Base-by-base conservation (phyloP, 2,797 vertebrate species). In the Apodemus agrarius region DNA sequence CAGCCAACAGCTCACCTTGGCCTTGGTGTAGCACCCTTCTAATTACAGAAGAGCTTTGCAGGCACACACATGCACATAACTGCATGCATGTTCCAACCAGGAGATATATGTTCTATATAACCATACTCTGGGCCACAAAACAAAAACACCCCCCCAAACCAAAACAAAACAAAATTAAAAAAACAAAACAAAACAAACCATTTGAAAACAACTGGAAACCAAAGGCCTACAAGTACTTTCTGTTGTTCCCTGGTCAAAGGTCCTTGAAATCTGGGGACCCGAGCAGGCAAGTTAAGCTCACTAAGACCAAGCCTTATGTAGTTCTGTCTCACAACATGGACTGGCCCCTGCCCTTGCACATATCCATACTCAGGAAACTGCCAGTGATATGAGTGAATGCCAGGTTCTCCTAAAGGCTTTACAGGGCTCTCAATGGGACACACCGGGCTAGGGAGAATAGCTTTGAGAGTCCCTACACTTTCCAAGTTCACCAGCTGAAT, bases 401-500 rank as follows among this genome's bases (percentile, higher is more conserved):
- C 72, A 91, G 80, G 92, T 95, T 76, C 82, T 89, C 89, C 89
- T 26, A 90, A 79, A 63, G 81, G 67, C 90, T 93, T 85, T 87
- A 76, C 29, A 87, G 79, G 74, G 59, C 49, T 94, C 75, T 94
- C 34, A 61, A 49, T 31, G 11, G 67, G 65, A 63, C 26, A 87
- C 85, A 69, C 83, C 16, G 19, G 65, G 72, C 54, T 74, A 31
- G 31, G 87, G 59, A 96, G 12, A 82, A 82, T 6, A 91, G 86
- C 90, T 75, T 22, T 59, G 76, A 92, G 69, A 93, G 94, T 76
- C 86, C 89, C 84, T 90, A 86, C 89, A 89, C 91, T 95, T 96
- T 96, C 92, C 97, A 98, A 97, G 69, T 97, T 98, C 97, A 98
- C 97, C 98, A 98, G 97, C 97, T 97, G 98, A 98, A 98, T 97